These are phyloP conservation scores for Hydrophis major DNA, from an alignment of 2,797 vertebrate genomes.

Conservation along the genomic window DNA sequence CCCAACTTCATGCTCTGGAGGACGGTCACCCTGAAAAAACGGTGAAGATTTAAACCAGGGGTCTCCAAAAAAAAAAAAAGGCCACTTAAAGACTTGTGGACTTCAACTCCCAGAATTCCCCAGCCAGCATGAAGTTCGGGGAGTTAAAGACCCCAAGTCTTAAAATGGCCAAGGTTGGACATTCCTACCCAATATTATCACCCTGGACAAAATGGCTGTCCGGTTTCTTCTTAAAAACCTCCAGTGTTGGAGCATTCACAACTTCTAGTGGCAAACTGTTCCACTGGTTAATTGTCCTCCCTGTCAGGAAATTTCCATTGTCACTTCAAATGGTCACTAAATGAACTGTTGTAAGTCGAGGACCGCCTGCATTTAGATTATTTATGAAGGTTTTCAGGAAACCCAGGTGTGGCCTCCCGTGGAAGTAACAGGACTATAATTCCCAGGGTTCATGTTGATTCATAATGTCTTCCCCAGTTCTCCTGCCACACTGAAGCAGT, in stretches of 20 bases:
- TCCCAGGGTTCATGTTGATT: neutral
- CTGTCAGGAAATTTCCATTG: no score
- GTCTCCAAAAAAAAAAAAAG: neutral
- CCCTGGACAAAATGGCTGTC: neutral
- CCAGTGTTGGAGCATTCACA: no score
- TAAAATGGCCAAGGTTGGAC: neutral
- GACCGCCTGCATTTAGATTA: neutral
- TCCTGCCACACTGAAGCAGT: neutral
- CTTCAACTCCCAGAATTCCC: neutral
- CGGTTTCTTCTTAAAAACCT: no score
- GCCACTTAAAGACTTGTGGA: neutral
- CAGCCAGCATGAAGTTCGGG: neutral
- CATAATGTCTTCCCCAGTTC: neutral
- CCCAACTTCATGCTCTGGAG: constrained; percentile 98
- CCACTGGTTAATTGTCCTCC: no score
- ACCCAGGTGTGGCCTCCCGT: neutral
- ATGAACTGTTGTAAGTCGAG: neutral
- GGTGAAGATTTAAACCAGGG: neutral
- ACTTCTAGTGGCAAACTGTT: no score
- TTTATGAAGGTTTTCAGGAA: neutral
- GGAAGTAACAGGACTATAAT: neutral
- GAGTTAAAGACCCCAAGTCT: neutral
- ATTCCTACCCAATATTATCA: no score
- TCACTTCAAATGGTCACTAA: neutral
- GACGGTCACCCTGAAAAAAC: constrained; percentile 83